Evolutionary conservation across 2,888 invertebrate genomes (phyloP).

Genomic region (Coelinius sp.): DNA sequence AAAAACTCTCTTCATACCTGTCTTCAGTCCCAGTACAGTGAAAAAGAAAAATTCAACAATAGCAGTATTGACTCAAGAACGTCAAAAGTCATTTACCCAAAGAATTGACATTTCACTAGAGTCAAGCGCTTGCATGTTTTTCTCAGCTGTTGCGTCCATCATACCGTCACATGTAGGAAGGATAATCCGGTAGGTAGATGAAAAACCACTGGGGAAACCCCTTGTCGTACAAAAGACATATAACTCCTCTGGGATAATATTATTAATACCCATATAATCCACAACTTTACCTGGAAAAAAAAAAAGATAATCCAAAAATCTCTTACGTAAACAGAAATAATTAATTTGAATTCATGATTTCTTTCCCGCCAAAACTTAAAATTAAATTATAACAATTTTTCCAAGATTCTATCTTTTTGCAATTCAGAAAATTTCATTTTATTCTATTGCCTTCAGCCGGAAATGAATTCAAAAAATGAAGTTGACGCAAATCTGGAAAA

Average conservation of each 20-base stretch:
- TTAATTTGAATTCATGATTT: not conserved
- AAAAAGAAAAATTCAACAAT: not conserved
- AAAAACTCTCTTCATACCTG: not conserved
- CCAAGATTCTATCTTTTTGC: too few relatives aligned
- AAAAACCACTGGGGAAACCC: constrained; percentile 5
- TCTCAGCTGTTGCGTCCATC: constrained; percentile 15
- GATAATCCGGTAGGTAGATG: constrained; percentile 19
- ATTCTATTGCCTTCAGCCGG: not conserved
- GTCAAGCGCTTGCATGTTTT: constrained; percentile 1
- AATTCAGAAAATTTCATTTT: not conserved
- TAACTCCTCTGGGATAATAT: constrained; percentile 15
- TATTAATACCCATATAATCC: constrained; percentile 19
- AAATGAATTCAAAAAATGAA: not conserved
- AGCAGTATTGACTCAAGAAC: not conserved
- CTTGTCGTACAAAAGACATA: constrained; percentile 12
- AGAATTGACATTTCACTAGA: not conserved
- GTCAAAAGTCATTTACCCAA: not conserved
- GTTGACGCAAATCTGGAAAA: constrained; percentile 23
- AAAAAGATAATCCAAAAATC: not conserved
- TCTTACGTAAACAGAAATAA: not conserved
- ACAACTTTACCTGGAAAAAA: not conserved
- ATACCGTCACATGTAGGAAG: constrained; percentile 3
- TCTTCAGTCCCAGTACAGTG: not conserved
- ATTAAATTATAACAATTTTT: too few relatives aligned
- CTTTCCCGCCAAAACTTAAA: not conserved